These are phyloP conservation scores for Clarias platycephalus DNA, from an alignment of 2,797 vertebrate genomes.

Conservation along the genomic window DNA sequence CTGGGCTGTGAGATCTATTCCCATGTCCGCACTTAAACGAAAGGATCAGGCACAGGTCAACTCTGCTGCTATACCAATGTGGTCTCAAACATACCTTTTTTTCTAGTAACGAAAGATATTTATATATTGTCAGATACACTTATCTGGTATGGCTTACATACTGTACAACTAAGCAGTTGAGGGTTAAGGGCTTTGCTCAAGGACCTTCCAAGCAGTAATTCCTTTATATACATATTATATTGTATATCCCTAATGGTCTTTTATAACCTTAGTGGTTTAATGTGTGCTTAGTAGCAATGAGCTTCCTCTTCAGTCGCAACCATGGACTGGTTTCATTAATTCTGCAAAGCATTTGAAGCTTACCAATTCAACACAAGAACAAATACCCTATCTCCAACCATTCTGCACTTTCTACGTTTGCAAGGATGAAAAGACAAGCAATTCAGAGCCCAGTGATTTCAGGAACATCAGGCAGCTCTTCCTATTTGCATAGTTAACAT, in stretches of 20 bases:
- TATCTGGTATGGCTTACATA: too few species aligned
- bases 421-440: neutral
- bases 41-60: neutral
- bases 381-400: neutral
- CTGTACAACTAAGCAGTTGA: too few species aligned
- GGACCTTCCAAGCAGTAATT: too few species aligned
- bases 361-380: neutral
- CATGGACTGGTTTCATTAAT: neutral
- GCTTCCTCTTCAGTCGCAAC: neutral
- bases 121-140: too few species aligned
- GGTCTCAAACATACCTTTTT: neutral
- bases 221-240: too few species aligned
- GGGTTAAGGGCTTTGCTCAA: too few species aligned
- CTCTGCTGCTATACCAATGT: neutral
- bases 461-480: neutral
- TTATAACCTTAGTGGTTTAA: neutral
- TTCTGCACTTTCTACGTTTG: neutral
- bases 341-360: neutral
- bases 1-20: neutral
- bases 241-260: too few species aligned
- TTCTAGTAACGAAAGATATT: neutral
- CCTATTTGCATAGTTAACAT: neutral
- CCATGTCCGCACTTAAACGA: neutral
- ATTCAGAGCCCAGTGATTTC: neutral
- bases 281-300: neutral